Percentiles rank a stretch among this genome's conserved stretches.
phyloP scores from a whole-genome alignment of 2,888 invertebrate species.

The Stenichneumon culpator region DNA sequence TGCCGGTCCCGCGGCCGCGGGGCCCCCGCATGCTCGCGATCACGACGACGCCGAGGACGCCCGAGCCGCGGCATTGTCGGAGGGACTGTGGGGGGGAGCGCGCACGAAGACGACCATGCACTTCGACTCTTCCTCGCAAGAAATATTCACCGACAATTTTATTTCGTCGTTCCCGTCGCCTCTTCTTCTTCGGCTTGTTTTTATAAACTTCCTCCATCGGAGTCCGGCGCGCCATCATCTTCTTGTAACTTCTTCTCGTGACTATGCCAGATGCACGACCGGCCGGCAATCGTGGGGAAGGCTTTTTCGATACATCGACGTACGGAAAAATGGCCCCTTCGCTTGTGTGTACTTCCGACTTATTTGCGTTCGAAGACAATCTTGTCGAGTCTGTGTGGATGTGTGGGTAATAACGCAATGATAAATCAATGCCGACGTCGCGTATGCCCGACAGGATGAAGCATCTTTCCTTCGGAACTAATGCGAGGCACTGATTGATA shows the following conservation, averaged over 20 bases:
- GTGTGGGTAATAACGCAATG: slow-evolving; percentile 27
- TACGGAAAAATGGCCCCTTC: slow-evolving; percentile 27
- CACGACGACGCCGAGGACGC: slow-evolving; percentile 48
- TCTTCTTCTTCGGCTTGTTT: slow-evolving; percentile 43
- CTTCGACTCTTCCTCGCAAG: slow-evolving; percentile 52
- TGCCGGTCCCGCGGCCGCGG: slow-evolving; percentile 50
- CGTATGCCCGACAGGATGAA: slow-evolving; percentile 25
- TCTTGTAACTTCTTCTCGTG: slow-evolving; percentile 53
- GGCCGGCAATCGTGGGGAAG: slow-evolving; percentile 51
- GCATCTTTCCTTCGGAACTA: slow-evolving; percentile 27
- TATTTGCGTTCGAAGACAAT: slow-evolving; percentile 56
- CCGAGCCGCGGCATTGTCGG: slow-evolving; percentile 54
- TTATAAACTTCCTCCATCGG: slow-evolving; percentile 41
- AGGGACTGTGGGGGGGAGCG: slow-evolving; percentile 11
- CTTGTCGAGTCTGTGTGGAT: background rate
- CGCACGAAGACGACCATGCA: slow-evolving; percentile 43
- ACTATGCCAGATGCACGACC: slow-evolving; percentile 65
- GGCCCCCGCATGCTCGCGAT: slow-evolving; percentile 48
- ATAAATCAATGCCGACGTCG: slow-evolving; percentile 25
- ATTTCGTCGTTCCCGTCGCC: slow-evolving; percentile 65
- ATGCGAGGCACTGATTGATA: slow-evolving; percentile 43
- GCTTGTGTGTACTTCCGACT: slow-evolving; percentile 40
- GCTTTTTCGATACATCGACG: slow-evolving; percentile 52
- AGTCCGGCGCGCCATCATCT: slow-evolving; percentile 30
- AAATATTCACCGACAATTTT: slow-evolving; percentile 61